These are phyloP conservation scores for Eolophus roseicapilla DNA, from an alignment of 2,113 vertebrate genomes.

Conservation along the genomic window DNA sequence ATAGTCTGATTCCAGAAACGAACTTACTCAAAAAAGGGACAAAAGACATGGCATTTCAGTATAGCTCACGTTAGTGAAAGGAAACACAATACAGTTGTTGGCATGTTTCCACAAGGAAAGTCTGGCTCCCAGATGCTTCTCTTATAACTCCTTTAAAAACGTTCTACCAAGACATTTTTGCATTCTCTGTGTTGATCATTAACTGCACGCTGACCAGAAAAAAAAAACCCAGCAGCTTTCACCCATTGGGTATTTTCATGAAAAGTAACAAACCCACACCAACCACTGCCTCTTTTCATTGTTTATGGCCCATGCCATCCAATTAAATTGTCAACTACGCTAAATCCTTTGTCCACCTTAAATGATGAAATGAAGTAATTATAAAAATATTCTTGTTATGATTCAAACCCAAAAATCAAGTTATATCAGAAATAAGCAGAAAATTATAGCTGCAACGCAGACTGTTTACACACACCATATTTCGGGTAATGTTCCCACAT, in stretches of 20 bases:
- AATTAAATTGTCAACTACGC: background rate
- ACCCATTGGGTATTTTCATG: constrained; percentile 9
- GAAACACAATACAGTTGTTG: constrained; percentile 73
- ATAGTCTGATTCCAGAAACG: constrained; percentile 24
- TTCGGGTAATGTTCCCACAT: background rate
- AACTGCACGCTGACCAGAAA: constrained; percentile 20
- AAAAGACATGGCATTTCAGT: constrained; percentile 68
- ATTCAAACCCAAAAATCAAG: background rate
- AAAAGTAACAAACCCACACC: background rate
- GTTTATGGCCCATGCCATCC: background rate
- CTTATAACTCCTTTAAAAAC: constrained; percentile 55
- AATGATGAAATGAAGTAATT: background rate
- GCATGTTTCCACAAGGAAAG: constrained; percentile 72
- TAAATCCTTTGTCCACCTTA: background rate
- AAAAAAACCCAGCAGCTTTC: background rate
- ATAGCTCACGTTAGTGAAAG: constrained; percentile 47
- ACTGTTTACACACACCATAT: background rate
- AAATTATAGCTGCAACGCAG: background rate
- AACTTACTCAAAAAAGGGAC: background rate
- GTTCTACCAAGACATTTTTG: constrained; percentile 61
- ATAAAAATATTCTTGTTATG: background rate
- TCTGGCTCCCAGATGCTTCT: constrained; percentile 79
- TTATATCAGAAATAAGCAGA: background rate
- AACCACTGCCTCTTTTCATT: background rate
- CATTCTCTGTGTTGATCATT: constrained; percentile 51